A percentile compares a stretch with the other conserved stretches of the same genome.
These are phyloP conservation scores for Pomatostomus ruficeps DNA, from an alignment of 2,113 vertebrate genomes.

Conservation along the genomic window DNA sequence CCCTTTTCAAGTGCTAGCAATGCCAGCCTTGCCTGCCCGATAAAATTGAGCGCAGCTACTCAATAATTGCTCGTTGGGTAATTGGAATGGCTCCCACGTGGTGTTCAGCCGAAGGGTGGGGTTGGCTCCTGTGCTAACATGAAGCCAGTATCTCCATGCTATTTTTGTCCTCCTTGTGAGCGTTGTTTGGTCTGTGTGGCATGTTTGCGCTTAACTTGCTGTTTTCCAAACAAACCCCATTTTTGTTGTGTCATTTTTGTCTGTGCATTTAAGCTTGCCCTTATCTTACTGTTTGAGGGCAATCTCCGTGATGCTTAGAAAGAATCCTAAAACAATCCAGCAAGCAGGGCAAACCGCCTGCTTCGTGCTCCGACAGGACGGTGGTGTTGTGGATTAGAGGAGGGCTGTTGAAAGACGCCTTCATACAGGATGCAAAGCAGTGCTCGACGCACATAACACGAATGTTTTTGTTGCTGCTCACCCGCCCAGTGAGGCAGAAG, in stretches of 20 bases:
- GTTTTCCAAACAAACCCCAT: background rate
- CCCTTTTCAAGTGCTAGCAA: constrained; percentile 13
- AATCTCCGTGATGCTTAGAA: background rate
- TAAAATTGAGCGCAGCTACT: background rate
- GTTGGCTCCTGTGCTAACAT: constrained; percentile 48
- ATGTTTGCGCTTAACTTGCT: background rate
- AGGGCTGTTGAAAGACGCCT: background rate
- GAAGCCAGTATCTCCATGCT: background rate
- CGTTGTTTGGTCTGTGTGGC: background rate
- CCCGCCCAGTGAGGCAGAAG: fast-evolving
- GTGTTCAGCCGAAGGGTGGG: constrained; percentile 48
- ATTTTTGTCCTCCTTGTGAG: background rate
- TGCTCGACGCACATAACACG: fast-evolving
- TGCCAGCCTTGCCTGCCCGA: constrained; percentile 4
- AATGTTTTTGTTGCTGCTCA: background rate
- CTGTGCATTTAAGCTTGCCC: background rate
- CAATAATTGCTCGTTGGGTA: background rate
- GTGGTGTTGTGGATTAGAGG: background rate
- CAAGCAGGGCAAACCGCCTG: background rate
- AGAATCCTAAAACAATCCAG: background rate
- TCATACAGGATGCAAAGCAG: background rate
- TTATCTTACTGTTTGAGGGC: background rate
- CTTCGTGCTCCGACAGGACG: background rate
- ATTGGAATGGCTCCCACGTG: background rate
- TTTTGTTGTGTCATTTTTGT: background rate